phyloP scores from a whole-genome alignment of 2,113 vertebrate species.

The Pterocles gutturalis region DNA sequence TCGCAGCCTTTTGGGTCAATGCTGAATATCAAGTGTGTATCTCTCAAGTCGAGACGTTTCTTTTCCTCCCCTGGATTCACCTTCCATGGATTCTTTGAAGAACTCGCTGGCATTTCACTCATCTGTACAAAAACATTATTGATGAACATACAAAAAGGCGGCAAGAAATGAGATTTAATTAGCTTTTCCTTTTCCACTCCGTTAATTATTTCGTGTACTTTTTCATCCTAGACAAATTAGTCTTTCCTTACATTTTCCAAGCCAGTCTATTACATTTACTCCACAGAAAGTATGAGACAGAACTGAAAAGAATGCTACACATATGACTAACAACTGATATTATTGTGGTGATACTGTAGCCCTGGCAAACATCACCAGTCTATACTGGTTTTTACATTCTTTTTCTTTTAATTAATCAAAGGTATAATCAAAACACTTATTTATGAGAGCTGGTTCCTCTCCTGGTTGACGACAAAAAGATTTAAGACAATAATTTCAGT shows the following conservation, averaged over 20 bases:
- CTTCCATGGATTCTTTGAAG: constrained; percentile 84
- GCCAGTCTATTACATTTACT: background rate
- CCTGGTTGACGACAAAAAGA: background rate
- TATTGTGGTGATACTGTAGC: background rate
- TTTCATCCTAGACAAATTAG: background rate
- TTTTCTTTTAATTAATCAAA: background rate
- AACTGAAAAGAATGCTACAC: background rate
- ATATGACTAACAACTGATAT: background rate
- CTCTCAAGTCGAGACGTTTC: constrained; percentile 76
- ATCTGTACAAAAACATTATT: constrained; percentile 77
- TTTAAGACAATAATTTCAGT: background rate
- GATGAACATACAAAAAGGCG: background rate
- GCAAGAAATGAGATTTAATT: background rate
- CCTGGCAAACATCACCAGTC: background rate
- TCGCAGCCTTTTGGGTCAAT: constrained; percentile 93
- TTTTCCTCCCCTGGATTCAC: constrained; percentile 73
- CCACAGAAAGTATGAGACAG: background rate
- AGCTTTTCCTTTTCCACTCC: background rate
- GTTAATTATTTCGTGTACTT: background rate
- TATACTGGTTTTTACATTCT: background rate
- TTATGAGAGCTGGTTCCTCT: background rate
- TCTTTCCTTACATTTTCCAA: background rate
- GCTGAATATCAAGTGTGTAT: constrained; percentile 92
- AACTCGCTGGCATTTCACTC: constrained; percentile 88
- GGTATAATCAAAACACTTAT: background rate